Evolutionary conservation across 2,113 vertebrate genomes (phyloP).

Genomic region (Ahaetulla prasina): DNA sequence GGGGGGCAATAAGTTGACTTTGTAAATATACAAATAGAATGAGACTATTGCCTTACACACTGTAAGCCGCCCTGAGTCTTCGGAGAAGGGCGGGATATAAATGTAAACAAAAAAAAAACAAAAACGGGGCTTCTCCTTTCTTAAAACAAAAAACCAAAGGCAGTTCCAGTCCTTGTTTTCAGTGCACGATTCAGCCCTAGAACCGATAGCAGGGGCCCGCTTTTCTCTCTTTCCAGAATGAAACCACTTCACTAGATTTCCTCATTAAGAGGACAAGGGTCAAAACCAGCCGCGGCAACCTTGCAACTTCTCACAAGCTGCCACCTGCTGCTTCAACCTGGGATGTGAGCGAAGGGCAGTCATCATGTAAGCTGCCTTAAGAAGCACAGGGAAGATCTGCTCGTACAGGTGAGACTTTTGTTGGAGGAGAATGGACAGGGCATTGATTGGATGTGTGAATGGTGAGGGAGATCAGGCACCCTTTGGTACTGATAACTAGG

Average conservation of each 20-base stretch:
- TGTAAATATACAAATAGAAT: too few species aligned
- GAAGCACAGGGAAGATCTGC: background rate
- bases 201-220: background rate
- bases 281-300: background rate
- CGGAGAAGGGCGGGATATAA: too few species aligned
- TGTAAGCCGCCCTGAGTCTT: too few species aligned
- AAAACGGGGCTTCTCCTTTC: background rate
- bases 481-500: background rate
- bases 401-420: background rate
- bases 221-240: background rate
- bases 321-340: slow-evolving; percentile 11
- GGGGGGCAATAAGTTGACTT: too few species aligned
- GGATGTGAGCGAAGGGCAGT: background rate
- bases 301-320: background rate
- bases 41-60: too few species aligned
- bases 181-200: too few species aligned
- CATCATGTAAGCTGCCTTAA: background rate
- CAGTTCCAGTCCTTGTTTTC: background rate
- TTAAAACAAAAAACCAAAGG: background rate
- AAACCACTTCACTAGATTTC: slow-evolving; percentile 5
- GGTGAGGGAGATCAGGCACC: background rate
- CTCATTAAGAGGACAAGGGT: background rate
- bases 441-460: background rate
- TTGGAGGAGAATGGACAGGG: background rate
- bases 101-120: too few species aligned